These are phyloP conservation scores for Pleuronectes platessa DNA, from an alignment of 2,113 vertebrate genomes.

Conservation along the genomic window DNA sequence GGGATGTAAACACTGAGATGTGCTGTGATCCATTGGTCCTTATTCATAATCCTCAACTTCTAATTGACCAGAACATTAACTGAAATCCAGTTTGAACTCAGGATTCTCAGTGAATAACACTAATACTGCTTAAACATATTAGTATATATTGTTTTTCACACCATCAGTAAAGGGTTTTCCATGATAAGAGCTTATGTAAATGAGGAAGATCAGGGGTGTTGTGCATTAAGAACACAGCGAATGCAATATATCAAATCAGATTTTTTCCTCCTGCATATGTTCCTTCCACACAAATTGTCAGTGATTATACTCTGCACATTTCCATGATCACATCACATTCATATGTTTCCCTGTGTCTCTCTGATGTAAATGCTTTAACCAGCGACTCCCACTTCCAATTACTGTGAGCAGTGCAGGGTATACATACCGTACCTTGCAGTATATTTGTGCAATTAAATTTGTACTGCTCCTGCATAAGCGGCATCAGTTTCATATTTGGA, in stretches of 20 bases:
- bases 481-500: background rate
- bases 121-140: background rate
- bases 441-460: background rate
- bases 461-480: background rate
- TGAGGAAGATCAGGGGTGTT: background rate
- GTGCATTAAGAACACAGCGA: background rate
- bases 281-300: background rate
- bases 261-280: background rate
- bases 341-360: background rate
- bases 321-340: background rate
- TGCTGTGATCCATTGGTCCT: background rate
- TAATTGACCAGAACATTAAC: slow-evolving; percentile 2
- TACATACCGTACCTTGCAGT: background rate
- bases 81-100: background rate
- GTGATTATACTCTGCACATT: background rate
- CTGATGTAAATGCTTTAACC: too few relatives aligned
- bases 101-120: background rate
- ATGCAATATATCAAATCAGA: background rate
- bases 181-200: background rate
- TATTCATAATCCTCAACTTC: background rate
- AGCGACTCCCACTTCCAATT: background rate
- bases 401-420: background rate
- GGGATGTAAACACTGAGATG: slow-evolving; percentile 26
- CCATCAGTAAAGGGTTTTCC: background rate
- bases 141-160: background rate